Evolutionary conservation across 2,888 invertebrate species (phyloP), one percentile per base, ranked within the genome.

Genomic region (Scaptomyza polygonia): DNA sequence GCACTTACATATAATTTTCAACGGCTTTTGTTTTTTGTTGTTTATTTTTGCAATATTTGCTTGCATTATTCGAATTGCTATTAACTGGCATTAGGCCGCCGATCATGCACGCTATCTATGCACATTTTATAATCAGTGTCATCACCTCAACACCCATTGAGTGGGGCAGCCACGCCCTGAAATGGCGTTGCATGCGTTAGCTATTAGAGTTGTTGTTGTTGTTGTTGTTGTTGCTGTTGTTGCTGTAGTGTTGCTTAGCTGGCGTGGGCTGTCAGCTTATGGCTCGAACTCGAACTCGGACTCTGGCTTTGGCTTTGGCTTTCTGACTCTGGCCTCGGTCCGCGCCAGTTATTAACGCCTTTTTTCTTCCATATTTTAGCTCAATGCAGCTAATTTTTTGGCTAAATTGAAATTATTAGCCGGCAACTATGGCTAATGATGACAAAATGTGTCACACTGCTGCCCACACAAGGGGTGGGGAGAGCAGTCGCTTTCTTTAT

Each of bases 371-470:
- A 42, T 51, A 61, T 58, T 45, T 43, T 29, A 44, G 12, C 55
- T 55, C 21, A 73, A 76, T 76, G 69, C 74, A 68, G 61, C 76
- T 85, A 85, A 79, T 82, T 75, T 77, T 74, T 84, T 84, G 70
- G 76, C 72, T 70, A 86, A 86, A 86, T 84, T 84, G 78, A 82
- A 86, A 84, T 86, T 86, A 84, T 85, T 82, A 84, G 86, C 84
- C 83, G 77, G 84, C 79, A 85, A 85, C 87, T 87, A 77, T 79
- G 74, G 72, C 88, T 89, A 89, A 88, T 88, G 88, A 88, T 88
- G 88, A 89, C 83, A 89, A 88, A 89, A 89, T 89, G 85, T 89
- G 89, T 89, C 88, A 86, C 78, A 83, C 72, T 76, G 72, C 79
- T 67, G 77, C 87, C 87, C 83, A 88, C 87, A 74, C 88, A 39